phyloP scores from a whole-genome alignment of 2,797 vertebrate species.

The Pseudocheirus occidentalis region DNA sequence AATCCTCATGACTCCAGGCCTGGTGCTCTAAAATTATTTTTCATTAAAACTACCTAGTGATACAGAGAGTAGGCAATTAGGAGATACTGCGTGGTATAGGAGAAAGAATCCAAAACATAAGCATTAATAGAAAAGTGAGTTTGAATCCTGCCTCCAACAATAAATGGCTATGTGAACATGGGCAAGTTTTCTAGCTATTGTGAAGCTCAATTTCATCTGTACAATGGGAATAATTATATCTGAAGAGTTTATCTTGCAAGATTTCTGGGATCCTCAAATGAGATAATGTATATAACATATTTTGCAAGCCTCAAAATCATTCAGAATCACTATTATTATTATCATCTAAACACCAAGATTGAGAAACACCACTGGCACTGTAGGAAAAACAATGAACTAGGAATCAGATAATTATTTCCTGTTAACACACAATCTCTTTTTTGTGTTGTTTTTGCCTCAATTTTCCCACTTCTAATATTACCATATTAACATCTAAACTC shows the following conservation, averaged over 20 bases:
- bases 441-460: neutral
- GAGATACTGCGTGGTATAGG: neutral
- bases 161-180: neutral
- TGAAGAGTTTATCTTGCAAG: neutral
- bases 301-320: neutral
- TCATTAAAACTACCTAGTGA: neutral
- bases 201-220: neutral
- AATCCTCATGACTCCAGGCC: neutral
- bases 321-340: too few species aligned
- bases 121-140: neutral
- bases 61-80: neutral
- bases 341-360: neutral
- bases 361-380: neutral
- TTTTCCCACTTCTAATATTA: neutral
- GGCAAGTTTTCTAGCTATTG: neutral
- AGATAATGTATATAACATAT: neutral
- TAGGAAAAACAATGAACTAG: neutral
- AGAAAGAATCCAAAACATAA: neutral
- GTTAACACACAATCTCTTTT: neutral
- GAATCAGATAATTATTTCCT: neutral
- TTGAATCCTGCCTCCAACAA: neutral
- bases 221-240: neutral
- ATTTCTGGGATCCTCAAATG: neutral
- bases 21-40: neutral
- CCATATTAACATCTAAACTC: neutral